A percentile compares a stretch with the other conserved stretches of the same genome.
phyloP scores from a whole-genome alignment of 2,888 invertebrate genomes.

The Cryptocephalus primarius region DNA sequence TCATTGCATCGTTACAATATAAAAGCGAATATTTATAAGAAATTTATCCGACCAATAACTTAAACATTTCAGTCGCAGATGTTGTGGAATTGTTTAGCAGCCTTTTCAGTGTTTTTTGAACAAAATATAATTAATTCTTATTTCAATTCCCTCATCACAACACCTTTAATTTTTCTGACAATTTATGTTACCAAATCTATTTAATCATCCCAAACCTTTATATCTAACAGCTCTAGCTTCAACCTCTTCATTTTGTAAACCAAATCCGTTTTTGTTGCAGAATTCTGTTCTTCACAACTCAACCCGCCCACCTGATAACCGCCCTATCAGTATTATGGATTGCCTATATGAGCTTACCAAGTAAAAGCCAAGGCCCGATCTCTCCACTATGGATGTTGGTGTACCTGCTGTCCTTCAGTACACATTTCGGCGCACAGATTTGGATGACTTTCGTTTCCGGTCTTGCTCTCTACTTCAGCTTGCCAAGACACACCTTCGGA shows the following conservation, averaged over 20 bases:
- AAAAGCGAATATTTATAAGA: too few species aligned
- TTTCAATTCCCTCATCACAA: too few species aligned
- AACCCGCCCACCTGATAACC: conserved; percentile 69
- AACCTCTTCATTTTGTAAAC: background rate
- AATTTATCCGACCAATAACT: too few species aligned
- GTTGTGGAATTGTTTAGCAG: background rate
- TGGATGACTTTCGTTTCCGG: conserved; percentile 93
- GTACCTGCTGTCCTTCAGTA: conserved; percentile 67
- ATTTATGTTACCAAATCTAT: background rate
- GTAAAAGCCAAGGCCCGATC: conserved; percentile 23
- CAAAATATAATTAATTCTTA: too few species aligned
- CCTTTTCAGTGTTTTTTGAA: background rate
- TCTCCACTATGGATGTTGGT: conserved; percentile 48
- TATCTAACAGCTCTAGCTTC: background rate
- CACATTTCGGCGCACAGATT: conserved; percentile 77
- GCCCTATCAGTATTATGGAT: conserved; percentile 49
- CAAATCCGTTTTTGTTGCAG: conserved; percentile 40
- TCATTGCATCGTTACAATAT: too few species aligned
- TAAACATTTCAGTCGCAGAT: background rate
- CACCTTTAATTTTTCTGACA: background rate
- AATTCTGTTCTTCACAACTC: conserved; percentile 58
- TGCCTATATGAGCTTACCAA: conserved; percentile 40
- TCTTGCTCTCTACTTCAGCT: conserved; percentile 70
- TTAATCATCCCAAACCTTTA: background rate
- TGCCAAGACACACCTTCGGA: conserved; percentile 80